Base-by-base conservation (phyloP, 2,113 vertebrate genomes). In the Oreochromis aureus region DNA sequence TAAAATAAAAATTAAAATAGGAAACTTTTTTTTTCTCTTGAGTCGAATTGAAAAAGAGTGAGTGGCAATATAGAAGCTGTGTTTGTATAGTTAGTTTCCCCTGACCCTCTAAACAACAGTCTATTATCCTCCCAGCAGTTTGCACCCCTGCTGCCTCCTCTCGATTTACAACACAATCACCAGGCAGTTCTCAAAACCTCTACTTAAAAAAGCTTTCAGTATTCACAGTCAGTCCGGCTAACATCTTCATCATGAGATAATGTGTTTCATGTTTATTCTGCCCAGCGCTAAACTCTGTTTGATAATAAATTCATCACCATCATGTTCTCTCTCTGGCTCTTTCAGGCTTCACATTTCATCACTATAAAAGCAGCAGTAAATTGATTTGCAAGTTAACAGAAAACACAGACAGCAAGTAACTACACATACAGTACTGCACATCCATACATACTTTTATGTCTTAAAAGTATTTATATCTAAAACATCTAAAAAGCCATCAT, bases 261-360 rank as follows among this genome's bases (percentile, higher is more conserved):
- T 92, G 89, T 81, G 87, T 85, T 89, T 89, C 87, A 86, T 94
- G 89, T 93, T 91, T 89, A 93, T 94, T 94, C 92, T 27, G 9
- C 87, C 92, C 87, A 56, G 19, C 7, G 22, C 85, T 93, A 88
- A 93, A 93, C 83, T 82, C 82, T 18, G 46, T 93, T 94, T 93
- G 87, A 92, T 91, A 85, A 92, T 93, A 80, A 66, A 95, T 94
- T 90, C 51, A 90, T 95, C 88, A 91, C 82, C 79, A 89, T 90
- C 83, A 80, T 80, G 82, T 89, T 89, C 76, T 61, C 5, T 15
- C 55, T 12, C 86, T 22, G 79, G 56, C 59, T 91, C 84, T 76
- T 86, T 73, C 54, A 56, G 83, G 61, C 79, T 39, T 81, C 12
- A 71, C 89, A 73, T 90, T 94, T 90, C 66, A 92, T 92, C 91